phyloP scores from a whole-genome alignment of 35 echinoderm and acorn worm genomes.

The Chiridota heheva region DNA sequence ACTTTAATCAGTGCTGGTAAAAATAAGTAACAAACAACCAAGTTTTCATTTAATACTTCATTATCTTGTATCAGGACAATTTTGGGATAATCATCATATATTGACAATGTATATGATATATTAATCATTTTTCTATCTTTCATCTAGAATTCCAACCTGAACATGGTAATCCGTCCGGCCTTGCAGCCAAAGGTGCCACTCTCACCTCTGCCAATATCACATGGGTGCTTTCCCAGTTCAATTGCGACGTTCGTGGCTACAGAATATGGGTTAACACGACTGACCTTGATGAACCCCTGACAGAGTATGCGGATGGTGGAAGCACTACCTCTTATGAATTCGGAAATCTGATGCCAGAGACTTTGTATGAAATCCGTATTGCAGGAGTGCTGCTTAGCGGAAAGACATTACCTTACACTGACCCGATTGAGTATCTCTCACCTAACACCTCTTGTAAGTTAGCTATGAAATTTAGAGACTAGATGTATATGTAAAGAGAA shows the following conservation, averaged over 20 bases:
- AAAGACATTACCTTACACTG: neutral
- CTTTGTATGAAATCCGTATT: conserved; percentile 45
- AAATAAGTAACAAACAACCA: too few species aligned
- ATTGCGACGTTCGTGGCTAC: conserved; percentile 87
- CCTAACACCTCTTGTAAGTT: conserved; percentile 34
- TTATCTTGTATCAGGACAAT: too few species aligned
- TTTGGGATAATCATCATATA: too few species aligned
- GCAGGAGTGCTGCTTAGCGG: neutral
- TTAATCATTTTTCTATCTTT: too few species aligned
- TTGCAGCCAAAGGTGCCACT: neutral
- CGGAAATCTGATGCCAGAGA: conserved; percentile 23
- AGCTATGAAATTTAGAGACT: neutral
- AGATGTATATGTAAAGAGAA: neutral
- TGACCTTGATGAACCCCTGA: conserved; percentile 3
- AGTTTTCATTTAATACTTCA: too few species aligned
- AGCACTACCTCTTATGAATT: conserved; percentile 27
- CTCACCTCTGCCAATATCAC: conserved; percentile 31
- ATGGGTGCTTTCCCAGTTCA: conserved; percentile 60
- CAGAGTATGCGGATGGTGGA: conserved; percentile 25
- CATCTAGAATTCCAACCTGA: too few species aligned
- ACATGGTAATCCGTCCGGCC: neutral
- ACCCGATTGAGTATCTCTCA: neutral
- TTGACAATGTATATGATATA: too few species aligned
- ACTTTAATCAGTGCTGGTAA: too few species aligned
- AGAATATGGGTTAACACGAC: conserved; percentile 32